Evolutionary conservation across 2,113 vertebrate genomes (phyloP), one percentile per base, ranked within the genome.

Genomic region (Tauraco erythrolophus): DNA sequence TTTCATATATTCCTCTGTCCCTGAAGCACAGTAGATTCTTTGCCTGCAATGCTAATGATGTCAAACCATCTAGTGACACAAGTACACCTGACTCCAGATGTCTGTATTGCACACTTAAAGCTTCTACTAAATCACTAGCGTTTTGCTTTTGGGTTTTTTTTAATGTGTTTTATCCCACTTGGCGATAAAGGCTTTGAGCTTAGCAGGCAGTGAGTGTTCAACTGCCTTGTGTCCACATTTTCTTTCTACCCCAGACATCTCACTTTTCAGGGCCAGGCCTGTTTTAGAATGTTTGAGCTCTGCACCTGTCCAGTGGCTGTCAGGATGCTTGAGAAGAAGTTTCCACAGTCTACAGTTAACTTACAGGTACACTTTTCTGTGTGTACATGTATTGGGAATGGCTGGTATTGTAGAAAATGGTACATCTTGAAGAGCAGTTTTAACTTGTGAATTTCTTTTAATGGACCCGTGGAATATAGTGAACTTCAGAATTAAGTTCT

Each of bases 221-320:
- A 0, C 39, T 92, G 35, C 41, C 22, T 70, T 13, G 4, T 81
- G 56, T 71, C 77, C n/a, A 37, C n/a, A 2, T 88, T 93, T 93
- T 72, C 30, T 74, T 43, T 94, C 88, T 66, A 78, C 10, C 50
- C 37, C 25, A 58, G 46, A 28, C 65, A 83, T 85, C 57, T 91
- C 58, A 30, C 60, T 89, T 78, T n/a, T 43, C 78, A 80, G 70
- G 84, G 61, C 53, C 80, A 88, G 65, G 54, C 57, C 61, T 96
- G 35, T 80, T 78, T 89, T 71, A 89, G 85, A 62, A 18, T 86
- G 62, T 88, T 88, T 64, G 90, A 94, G 75, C 68, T 90, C 51
- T 93, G 78, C 66, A 78, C 37, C 75, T 85, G 39, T 45, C 39
- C 51, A 35, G 28, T 80, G 72, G 35, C 43, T 84, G 70, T 93